Evolutionary conservation across 2,113 vertebrate genomes (phyloP).

Genomic region (Pelvicachromis taeniatus): DNA sequence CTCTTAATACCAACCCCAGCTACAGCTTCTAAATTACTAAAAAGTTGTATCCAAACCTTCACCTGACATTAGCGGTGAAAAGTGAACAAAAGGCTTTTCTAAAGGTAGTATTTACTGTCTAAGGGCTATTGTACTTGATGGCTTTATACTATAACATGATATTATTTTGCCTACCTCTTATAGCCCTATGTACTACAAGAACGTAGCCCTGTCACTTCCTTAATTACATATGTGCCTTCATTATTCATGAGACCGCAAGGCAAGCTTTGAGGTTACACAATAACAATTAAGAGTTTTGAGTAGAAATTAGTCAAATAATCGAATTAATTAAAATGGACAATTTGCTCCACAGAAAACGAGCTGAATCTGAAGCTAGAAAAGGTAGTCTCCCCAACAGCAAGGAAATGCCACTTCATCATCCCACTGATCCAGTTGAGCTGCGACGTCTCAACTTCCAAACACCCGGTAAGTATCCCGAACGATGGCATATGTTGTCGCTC

Average conservation of each 20-base stretch:
- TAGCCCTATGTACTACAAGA: background rate
- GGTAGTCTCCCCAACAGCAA: conserved; percentile 96
- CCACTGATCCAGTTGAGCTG: conserved; percentile 95
- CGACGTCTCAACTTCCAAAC: conserved; percentile 98
- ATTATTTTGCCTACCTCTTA: conserved; percentile 5
- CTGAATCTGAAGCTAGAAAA: conserved; percentile 94
- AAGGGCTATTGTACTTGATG: conserved; percentile 6
- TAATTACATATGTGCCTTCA: conserved; percentile 21
- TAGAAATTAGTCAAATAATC: background rate
- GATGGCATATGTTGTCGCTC: background rate
- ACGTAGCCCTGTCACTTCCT: background rate
- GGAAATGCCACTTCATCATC: conserved; percentile 91
- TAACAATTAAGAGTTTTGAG: background rate
- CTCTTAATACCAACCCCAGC: background rate
- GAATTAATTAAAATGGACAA: background rate
- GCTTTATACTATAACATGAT: conserved; percentile 3
- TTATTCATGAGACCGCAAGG: conserved; percentile 1
- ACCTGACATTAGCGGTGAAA: background rate
- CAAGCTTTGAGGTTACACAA: background rate
- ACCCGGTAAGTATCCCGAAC: conserved; percentile 80
- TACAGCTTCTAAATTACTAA: background rate
- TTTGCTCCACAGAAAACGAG: conserved; percentile 83
- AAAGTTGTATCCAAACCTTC: background rate
- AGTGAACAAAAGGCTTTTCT: conserved; percentile 2
- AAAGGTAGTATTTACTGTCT: conserved; percentile 4